These are phyloP conservation scores for Melanophora roralis DNA, from an alignment of 2,888 invertebrate genomes.

Conservation along the genomic window DNA sequence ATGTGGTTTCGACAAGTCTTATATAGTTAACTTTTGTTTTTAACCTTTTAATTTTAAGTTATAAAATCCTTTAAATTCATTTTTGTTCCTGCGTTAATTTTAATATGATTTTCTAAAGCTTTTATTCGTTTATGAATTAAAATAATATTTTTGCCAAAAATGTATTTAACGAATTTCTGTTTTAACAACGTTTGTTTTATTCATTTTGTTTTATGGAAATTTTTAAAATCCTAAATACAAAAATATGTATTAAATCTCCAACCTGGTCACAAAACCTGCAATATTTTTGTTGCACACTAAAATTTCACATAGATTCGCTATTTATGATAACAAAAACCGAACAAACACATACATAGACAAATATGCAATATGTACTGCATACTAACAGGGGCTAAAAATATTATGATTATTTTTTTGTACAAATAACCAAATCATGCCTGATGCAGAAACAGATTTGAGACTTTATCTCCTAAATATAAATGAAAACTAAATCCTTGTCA, in stretches of 20 bases:
- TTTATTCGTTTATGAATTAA: not conserved
- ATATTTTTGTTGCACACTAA: constrained; percentile 34
- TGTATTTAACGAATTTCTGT: constrained; percentile 30
- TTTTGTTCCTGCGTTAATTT: not conserved
- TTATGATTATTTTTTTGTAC: not conserved
- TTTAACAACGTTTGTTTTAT: constrained; percentile 3
- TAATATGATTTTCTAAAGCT: not conserved
- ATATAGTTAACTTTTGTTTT: too few relatives aligned
- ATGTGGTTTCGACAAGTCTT: not conserved
- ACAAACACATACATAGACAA: not conserved
- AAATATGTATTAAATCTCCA: not conserved
- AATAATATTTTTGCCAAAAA: not conserved
- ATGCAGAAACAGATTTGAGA: constrained; percentile 46
- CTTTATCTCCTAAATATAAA: constrained; percentile 51
- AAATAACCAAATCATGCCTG: constrained; percentile 18
- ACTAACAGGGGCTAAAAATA: not conserved
- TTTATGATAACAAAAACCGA: constrained; percentile 54
- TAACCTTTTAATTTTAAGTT: too few relatives aligned
- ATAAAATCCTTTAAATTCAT: not conserved
- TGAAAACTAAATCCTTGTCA: constrained; percentile 36
- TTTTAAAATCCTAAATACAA: not conserved
- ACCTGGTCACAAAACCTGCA: constrained; percentile 42
- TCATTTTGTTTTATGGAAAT: not conserved
- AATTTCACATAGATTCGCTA: constrained; percentile 59
- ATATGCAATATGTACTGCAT: constrained; percentile 8